phyloP scores from a whole-genome alignment of 2,888 invertebrate genomes.

The Lypha dubia region DNA sequence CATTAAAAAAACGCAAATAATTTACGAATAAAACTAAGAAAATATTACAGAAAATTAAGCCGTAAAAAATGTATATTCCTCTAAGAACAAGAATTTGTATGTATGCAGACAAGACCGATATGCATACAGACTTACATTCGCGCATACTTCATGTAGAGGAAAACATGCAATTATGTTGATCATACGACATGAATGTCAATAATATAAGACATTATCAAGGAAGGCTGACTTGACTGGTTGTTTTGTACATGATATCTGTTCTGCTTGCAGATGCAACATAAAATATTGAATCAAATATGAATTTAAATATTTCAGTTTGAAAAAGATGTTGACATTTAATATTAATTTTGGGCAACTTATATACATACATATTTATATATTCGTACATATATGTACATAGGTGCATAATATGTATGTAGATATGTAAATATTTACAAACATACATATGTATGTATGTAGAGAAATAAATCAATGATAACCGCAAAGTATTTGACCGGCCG shows the following conservation, averaged over 20 bases:
- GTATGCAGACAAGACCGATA: conserved; percentile 34
- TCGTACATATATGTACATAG: background rate
- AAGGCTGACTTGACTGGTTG: conserved; percentile 2
- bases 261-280: background rate
- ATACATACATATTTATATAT: background rate
- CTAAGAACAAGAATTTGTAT: background rate
- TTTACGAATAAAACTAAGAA: conserved; percentile 16
- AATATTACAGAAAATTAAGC: conserved; percentile 6
- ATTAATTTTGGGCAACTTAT: conserved; percentile 5
- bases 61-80: background rate
- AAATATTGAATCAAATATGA: background rate
- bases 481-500: conserved; percentile 56
- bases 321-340: conserved; percentile 31
- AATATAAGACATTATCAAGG: conserved; percentile 47
- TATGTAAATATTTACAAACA: background rate
- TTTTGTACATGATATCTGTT: background rate
- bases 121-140: background rate
- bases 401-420: background rate
- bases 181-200: conserved; percentile 60
- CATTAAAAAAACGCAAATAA: conserved; percentile 27
- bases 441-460: background rate
- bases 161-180: conserved; percentile 28
- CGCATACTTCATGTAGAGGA: background rate
- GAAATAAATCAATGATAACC: background rate
- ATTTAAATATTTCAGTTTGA: background rate